A percentile compares a stretch with the other conserved stretches of the same genome.
Conservation (phyloP, 2,113 vertebrate species). For the Laterallus jamaicensis region DNA sequence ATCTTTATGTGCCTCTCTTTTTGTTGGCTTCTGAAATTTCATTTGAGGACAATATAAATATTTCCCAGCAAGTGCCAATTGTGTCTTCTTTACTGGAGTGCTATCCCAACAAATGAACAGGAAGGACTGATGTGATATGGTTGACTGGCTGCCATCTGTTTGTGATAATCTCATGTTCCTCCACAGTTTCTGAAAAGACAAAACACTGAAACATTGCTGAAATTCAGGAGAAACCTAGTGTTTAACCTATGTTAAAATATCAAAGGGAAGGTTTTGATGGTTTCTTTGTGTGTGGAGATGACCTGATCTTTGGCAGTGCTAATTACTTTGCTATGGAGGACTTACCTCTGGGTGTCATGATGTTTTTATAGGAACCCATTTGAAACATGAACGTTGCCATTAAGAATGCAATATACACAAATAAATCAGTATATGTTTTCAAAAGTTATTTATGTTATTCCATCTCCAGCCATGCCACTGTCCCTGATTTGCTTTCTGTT, state of each 20-base stretch:
- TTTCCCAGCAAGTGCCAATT: not conserved
- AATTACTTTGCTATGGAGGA: not conserved
- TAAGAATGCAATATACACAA: not conserved
- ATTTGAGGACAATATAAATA: not conserved
- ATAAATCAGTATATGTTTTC: not conserved
- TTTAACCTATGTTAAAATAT: not conserved
- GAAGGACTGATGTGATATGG: not conserved
- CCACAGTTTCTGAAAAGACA: not conserved
- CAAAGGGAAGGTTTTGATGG: not conserved
- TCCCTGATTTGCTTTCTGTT: not conserved
- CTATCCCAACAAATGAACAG: not conserved
- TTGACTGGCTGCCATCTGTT: constrained; percentile 3
- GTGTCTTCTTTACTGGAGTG: constrained; percentile 8
- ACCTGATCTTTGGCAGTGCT: not conserved
- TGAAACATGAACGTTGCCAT: not conserved
- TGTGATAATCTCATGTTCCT: not conserved
- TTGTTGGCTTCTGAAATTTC: constrained; percentile 31
- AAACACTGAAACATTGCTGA: not conserved
- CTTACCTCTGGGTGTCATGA: not conserved
- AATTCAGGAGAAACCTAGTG: not conserved
- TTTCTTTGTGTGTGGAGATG: not conserved
- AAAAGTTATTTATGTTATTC: not conserved
- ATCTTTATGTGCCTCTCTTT: not conserved
- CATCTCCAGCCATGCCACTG: not conserved
- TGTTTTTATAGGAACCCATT: not conserved